phyloP scores from a whole-genome alignment of 2,113 vertebrate species.

The Cyanoliseus patagonus region DNA sequence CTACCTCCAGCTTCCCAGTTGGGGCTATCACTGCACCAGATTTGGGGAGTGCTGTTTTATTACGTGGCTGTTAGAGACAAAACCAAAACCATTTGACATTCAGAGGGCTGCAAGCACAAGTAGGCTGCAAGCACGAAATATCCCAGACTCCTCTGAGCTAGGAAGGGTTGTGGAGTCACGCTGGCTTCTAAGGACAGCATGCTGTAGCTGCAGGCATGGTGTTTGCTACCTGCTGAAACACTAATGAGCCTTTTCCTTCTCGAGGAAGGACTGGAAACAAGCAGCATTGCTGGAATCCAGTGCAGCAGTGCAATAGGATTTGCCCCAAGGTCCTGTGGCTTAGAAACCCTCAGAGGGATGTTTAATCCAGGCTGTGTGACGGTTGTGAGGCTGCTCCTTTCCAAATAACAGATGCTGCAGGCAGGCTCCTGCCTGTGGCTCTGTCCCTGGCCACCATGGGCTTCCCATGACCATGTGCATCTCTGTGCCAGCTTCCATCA shows the following conservation, averaged over 20 bases:
- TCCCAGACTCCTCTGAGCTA: accelerated
- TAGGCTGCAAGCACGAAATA: neutral
- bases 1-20: neutral
- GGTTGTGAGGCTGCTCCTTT: neutral
- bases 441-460: neutral
- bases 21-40: neutral
- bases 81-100: neutral
- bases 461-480: neutral
- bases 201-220: neutral
- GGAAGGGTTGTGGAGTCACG: neutral
- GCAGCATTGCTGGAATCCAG: neutral
- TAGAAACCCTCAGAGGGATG: neutral
- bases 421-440: neutral
- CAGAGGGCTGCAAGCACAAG: neutral
- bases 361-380: neutral
- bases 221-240: neutral
- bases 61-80: neutral
- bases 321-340: neutral
- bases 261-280: neutral
- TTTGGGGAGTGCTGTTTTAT: neutral
- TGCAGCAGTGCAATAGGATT: neutral
- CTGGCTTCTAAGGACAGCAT: neutral
- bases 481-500: slow-evolving; percentile 83
- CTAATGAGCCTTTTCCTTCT: neutral
- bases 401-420: neutral